Evolutionary conservation across 2,888 invertebrate genomes (phyloP).

Genomic region (Cerastis rubricosa): DNA sequence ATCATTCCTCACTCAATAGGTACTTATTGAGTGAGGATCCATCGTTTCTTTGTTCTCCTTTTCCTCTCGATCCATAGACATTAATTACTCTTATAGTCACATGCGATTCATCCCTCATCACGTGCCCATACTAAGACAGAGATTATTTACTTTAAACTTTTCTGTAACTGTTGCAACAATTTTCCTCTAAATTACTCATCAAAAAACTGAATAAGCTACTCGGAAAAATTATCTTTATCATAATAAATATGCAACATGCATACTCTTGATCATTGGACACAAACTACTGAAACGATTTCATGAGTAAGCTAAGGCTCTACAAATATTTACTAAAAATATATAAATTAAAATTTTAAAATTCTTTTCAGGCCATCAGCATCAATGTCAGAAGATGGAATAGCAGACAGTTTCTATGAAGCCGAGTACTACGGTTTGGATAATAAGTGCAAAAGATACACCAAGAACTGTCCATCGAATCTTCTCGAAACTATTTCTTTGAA

Average conservation of each 20-base stretch:
- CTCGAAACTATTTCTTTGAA: slow-evolving; percentile 89
- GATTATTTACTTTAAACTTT: not conserved
- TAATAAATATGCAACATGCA: not conserved
- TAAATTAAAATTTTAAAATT: no score
- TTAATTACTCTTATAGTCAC: not conserved
- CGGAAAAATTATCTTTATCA: not conserved
- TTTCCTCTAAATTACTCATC: not conserved
- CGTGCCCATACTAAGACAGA: not conserved
- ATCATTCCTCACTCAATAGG: not conserved
- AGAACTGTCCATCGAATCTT: slow-evolving; percentile 89
- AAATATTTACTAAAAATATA: not conserved
- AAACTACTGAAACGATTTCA: not conserved
- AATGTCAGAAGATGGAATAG: slow-evolving; percentile 87
- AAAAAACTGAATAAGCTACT: not conserved
- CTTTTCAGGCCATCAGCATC: slow-evolving; percentile 91
- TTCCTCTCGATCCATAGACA: not conserved
- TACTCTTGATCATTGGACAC: not conserved
- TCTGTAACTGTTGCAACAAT: not conserved
- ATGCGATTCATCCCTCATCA: not conserved
- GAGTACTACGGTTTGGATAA: slow-evolving; percentile 89
- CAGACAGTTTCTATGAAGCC: slow-evolving; percentile 90
- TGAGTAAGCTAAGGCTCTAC: not conserved
- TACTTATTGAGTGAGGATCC: no score
- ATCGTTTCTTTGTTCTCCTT: not conserved
- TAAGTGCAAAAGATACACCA: slow-evolving; percentile 87